These are phyloP conservation scores for Ibidorhyncha struthersii DNA, from an alignment of 2,113 vertebrate species.

Conservation along the genomic window DNA sequence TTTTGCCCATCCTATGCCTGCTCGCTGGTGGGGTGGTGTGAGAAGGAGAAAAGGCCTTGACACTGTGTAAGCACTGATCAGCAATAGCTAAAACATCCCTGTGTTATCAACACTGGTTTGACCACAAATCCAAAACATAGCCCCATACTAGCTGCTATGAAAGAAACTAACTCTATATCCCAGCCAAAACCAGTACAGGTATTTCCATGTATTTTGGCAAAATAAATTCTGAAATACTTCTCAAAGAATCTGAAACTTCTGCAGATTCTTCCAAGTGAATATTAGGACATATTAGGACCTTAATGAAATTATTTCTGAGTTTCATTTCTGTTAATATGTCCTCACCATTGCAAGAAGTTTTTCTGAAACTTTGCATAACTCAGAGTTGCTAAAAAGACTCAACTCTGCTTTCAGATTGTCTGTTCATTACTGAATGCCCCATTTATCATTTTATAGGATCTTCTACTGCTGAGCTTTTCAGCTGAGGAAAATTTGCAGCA, in stretches of 20 bases:
- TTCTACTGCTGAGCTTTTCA: not conserved
- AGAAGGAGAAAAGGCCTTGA: not conserved
- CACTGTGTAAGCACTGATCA: not conserved
- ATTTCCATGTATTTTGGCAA: not conserved
- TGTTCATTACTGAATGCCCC: not conserved
- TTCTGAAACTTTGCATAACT: not conserved
- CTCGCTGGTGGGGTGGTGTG: fast-evolving
- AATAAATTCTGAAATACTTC: not conserved
- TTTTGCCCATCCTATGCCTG: fast-evolving
- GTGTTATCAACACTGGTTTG: not conserved
- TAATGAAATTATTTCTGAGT: not conserved
- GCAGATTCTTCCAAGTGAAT: not conserved
- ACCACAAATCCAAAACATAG: not conserved
- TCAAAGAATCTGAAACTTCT: not conserved
- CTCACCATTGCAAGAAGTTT: not conserved
- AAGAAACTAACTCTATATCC: not conserved
- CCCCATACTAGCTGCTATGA: not conserved
- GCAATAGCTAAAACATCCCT: not conserved
- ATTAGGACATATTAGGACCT: not conserved
- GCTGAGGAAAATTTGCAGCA: not conserved
- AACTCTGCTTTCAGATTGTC: not conserved
- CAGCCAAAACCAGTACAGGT: not conserved
- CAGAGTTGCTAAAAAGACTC: not conserved
- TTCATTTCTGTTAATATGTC: not conserved
- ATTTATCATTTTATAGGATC: not conserved